A percentile compares a stretch with the other conserved stretches of the same genome.
These are phyloP conservation scores for Cantharis rustica DNA, from an alignment of 2,888 invertebrate species.

Conservation along the genomic window DNA sequence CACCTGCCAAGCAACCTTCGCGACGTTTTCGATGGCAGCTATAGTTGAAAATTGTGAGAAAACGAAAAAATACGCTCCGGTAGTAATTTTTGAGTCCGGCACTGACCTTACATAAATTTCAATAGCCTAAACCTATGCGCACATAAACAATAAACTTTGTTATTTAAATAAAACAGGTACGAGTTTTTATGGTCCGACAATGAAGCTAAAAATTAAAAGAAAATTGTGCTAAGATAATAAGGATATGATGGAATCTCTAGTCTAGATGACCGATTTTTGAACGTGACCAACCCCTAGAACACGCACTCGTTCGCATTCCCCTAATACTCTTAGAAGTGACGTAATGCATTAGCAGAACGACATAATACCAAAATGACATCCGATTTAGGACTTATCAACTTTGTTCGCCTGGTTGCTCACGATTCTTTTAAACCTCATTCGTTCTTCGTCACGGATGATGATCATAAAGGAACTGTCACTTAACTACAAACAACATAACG, in stretches of 20 bases:
- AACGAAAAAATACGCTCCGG: not conserved
- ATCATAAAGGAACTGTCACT: slow-evolving; percentile 37
- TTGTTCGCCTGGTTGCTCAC: slow-evolving; percentile 38
- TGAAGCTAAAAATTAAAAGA: not conserved
- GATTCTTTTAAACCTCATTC: slow-evolving; percentile 36
- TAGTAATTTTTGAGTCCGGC: not conserved
- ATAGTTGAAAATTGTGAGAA: not conserved
- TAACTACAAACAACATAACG: slow-evolving; percentile 32
- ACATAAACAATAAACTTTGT: not conserved
- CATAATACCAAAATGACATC: slow-evolving; percentile 41
- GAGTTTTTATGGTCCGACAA: not conserved
- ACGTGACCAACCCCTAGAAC: slow-evolving; percentile 41
- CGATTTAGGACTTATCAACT: slow-evolving; percentile 43
- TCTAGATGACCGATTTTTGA: slow-evolving; percentile 39
- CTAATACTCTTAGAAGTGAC: slow-evolving; percentile 39
- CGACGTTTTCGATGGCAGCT: not conserved
- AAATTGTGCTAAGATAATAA: not conserved
- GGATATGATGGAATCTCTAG: slow-evolving; percentile 14
- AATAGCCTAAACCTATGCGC: not conserved
- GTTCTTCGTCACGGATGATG: slow-evolving; percentile 33
- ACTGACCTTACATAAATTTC: not conserved
- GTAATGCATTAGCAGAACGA: slow-evolving; percentile 42
- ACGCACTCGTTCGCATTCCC: slow-evolving; percentile 31
- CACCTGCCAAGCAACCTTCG: not conserved
- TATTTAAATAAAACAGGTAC: not conserved